Base-by-base conservation (phyloP, 1,140 invertebrate species). In the Triops longicaudatus region DNA sequence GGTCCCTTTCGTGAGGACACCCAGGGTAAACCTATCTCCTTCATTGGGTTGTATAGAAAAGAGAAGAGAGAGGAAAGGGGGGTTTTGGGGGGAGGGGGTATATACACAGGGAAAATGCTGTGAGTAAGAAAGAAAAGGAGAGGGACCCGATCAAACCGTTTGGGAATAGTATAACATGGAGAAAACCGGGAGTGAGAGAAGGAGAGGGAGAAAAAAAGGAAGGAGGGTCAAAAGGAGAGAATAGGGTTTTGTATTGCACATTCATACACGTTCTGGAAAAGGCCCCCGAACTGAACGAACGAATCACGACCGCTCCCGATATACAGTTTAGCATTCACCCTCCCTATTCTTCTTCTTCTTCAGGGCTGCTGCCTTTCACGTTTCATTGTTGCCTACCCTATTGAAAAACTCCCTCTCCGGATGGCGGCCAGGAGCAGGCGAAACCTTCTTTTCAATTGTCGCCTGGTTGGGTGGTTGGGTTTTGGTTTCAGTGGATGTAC, bases 271-370 rank as follows among this genome's bases (percentile, higher is more conserved):
- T 14, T 63, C 50, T 63, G 50, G n/a, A 63, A 63, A 63, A 63
- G 50, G 50, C 22, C 14, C 50, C 50, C 7, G 31, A 37, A 37
- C 50, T 22, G 50, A 63, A 63, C 50, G 50, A 63, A 63, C 50
- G 50, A 63, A 63, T 63, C 50, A 17, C 50, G 50, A 63, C 50
- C 50, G 50, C 50, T 63, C 50, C 50, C 50, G 50, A 63, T 63
- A 63, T 63, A 9, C 50, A 63, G 17, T 22, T 22, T 63, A 17
- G 17, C 22, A 22, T 63, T 63, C 17, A 17, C 22, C 17, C 17
- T 63, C 50, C 22, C 50, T 63, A 63, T 63, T 63, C 50, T 63
- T 63, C 22, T 22, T 22, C 22, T 63, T 63, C 50, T 63, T 63
- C 50, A 22, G 50, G 5, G 14, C 50, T 63, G 22, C 50, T 22